Conservation (phyloP, 2,797 vertebrate genomes). For the Myotis findleyi region DNA sequence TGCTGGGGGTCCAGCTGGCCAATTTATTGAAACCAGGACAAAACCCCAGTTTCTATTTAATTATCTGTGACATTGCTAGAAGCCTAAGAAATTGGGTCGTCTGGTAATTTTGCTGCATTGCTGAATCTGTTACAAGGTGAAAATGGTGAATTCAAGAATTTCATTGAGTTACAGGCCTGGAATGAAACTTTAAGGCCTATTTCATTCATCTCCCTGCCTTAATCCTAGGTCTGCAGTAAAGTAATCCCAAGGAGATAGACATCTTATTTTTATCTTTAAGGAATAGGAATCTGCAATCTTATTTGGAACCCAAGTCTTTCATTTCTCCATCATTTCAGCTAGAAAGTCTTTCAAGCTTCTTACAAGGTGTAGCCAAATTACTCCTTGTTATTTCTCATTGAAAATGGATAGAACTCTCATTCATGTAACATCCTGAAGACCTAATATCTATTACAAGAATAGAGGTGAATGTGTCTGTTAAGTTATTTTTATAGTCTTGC, state of each 20-base stretch:
- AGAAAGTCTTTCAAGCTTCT: not conserved
- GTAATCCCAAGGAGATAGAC: constrained; percentile 49
- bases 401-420: not conserved
- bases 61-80: constrained; percentile 81
- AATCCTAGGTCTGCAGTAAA: constrained; percentile 57
- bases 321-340: not conserved
- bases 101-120: constrained; percentile 73
- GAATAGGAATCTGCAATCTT: constrained; percentile 52
- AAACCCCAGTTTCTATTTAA: constrained; percentile 81
- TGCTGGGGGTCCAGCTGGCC: constrained; percentile 77
- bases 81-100: constrained; percentile 79
- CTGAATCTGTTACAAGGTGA: constrained; percentile 80
- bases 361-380: not conserved
- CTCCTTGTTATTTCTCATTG: not conserved
- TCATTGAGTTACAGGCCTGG: constrained; percentile 60
- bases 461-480: not conserved
- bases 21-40: constrained; percentile 82
- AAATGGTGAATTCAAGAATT: constrained; percentile 73
- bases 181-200: constrained; percentile 70
- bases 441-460: not conserved
- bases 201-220: constrained; percentile 67
- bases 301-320: constrained; percentile 14
- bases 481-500: not conserved
- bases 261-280: constrained; percentile 63
- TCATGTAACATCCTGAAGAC: not conserved